Percentiles rank a stretch among this genome's conserved stretches.
Conservation (phyloP, 2,113 vertebrate species). For the Stomatorhinus ivindoensis region DNA sequence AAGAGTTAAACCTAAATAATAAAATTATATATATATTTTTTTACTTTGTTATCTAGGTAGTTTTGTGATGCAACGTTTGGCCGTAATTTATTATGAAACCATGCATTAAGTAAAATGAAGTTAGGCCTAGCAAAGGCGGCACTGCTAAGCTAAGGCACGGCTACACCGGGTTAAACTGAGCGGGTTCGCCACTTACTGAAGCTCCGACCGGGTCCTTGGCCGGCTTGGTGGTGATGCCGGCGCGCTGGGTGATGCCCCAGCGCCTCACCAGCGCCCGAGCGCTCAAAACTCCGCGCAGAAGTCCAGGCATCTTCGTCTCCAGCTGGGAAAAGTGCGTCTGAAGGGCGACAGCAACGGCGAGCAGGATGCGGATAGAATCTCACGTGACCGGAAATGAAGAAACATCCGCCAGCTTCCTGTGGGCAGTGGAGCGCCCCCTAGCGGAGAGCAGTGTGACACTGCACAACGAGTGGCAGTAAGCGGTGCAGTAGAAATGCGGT, state of each 20-base stretch:
- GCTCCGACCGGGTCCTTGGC: conserved; percentile 26
- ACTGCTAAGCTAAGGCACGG: not conserved
- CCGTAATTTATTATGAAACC: not conserved
- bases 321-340: not conserved
- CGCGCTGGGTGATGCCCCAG: conserved; percentile 26
- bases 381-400: not conserved
- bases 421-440: not conserved
- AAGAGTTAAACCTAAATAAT: not conserved
- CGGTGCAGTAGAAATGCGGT: not conserved
- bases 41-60: not conserved
- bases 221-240: conserved; percentile 25
- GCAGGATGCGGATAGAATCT: not conserved
- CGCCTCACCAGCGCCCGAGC: conserved; percentile 28
- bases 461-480: not conserved
- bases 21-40: not conserved
- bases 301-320: conserved; percentile 33
- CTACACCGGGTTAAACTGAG: not conserved
- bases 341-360: not conserved
- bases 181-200: conserved; percentile 26
- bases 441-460: not conserved
- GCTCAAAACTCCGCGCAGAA: conserved; percentile 31
- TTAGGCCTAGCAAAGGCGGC: not conserved
- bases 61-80: not conserved
- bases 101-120: not conserved
- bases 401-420: not conserved